Evolutionary conservation across 53 echinoderm and acorn worm genomes (phyloP), one percentile per base, ranked within the genome.

Genomic region (Apostichopus leukothele): DNA sequence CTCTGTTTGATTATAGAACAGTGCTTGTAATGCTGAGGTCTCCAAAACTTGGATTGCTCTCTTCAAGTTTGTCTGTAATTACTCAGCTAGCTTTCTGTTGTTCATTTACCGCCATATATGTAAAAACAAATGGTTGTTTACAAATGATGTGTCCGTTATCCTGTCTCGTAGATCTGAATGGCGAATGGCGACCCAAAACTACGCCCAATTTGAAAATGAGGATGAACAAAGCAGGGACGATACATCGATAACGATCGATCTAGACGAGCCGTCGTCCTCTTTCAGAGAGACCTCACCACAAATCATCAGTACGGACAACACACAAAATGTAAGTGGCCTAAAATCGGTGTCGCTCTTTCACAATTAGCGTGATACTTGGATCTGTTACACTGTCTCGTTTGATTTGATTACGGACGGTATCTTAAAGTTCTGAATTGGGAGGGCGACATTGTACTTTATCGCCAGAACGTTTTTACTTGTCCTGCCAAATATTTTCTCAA

Each of bases 151-250:
- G 71, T 71, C 18, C 20, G 20, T 18, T 71, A 19, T 71, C 71
- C 20, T 71, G 16, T 16, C 20, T n/a, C 71, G 18, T 21, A 76
- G 93, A 83, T 89, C 93, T 1, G 91, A 91, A 14, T 93, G 93
- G 93, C 89, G 89, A 55, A 59, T 88, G 60, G 75, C 91, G 9
- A 86, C 74, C 5, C 91, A 85, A 12, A 86, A 90, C 20, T 93
- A 93, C 63, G 86, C 87, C 9, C 52, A 89, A 74, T 93, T 93
- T 75, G 91, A 91, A 67, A 91, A 93, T 51, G 93, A 93, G 75
- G 57, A 76, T 76, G 79, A 79, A 11, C 9, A 27, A 39, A 67
- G 21, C 66, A 10, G 5, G 3, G 85, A 85, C 16, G 67, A 85
- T 26, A 85, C 85, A 50, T 85, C 85, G 22, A 85, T 85, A 13